Conservation (phyloP, 2,888 invertebrate species). For the Athalia rosae region DNA sequence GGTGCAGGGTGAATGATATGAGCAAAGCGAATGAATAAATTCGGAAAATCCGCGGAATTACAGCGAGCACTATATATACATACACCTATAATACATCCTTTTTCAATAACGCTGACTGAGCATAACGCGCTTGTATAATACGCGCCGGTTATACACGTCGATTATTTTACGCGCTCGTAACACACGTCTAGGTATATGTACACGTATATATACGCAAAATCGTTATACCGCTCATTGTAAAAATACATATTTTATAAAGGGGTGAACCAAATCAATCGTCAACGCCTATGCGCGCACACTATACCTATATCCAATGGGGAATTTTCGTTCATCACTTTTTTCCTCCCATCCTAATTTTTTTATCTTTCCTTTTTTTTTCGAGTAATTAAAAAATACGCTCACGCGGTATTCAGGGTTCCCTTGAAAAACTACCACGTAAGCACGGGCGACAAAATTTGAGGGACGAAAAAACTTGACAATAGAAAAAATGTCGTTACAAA, state of each 20-base stretch:
- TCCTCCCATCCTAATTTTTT: no score
- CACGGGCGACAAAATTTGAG: no score
- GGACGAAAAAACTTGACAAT: no score
- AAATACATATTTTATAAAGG: conserved; percentile 27
- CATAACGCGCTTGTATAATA: no score
- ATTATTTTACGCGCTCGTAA: conserved; percentile 23
- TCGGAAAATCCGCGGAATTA: conserved; percentile 21
- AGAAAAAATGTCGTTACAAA: no score
- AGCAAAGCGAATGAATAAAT: background rate
- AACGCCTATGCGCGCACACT: no score
- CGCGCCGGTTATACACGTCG: background rate
- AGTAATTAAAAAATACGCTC: conserved; percentile 28
- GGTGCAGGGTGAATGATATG: background rate
- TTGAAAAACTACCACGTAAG: no score
- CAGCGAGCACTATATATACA: background rate
- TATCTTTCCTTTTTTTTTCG: background rate
- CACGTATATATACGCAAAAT: background rate
- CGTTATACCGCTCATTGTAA: conserved; percentile 11
- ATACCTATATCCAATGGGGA: no score
- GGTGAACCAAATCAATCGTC: conserved; percentile 29
- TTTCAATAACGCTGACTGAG: conserved; percentile 16
- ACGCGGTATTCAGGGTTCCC: conserved; percentile 6
- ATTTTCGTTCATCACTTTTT: no score
- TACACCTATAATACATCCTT: background rate
- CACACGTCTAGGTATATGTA: background rate